These are phyloP conservation scores for Hemithea aestivaria DNA, from an alignment of 2,888 invertebrate genomes.

Conservation along the genomic window DNA sequence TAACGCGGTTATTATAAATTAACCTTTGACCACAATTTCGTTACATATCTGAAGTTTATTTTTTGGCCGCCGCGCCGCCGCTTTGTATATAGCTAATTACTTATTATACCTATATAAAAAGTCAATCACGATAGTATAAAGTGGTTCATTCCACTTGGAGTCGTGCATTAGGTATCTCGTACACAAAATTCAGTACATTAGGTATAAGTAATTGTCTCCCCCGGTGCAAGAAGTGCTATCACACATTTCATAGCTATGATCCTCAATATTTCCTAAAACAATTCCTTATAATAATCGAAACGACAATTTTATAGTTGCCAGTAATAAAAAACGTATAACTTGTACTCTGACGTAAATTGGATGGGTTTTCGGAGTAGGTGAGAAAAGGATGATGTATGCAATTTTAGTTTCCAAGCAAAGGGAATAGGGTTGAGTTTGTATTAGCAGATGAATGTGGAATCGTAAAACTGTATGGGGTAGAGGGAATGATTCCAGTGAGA, in stretches of 20 bases:
- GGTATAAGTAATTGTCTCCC: conserved; percentile 8
- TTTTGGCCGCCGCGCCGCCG: too few species aligned
- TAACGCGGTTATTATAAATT: too few species aligned
- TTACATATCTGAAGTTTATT: too few species aligned
- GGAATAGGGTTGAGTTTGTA: conserved; percentile 34
- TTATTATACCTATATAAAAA: too few species aligned
- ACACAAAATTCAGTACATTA: too few species aligned
- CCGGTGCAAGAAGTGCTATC: too few species aligned
- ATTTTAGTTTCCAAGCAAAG: conserved; percentile 30
- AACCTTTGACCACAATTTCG: too few species aligned
- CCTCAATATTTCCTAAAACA: conserved; percentile 37
- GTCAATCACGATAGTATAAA: too few species aligned
- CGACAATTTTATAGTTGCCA: conserved; percentile 61
- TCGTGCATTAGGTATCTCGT: too few species aligned
- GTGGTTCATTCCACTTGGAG: too few species aligned
- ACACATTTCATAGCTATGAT: not conserved
- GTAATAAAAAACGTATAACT: conserved; percentile 74
- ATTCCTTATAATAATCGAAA: conserved; percentile 53
- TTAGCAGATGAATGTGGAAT: conserved; percentile 22
- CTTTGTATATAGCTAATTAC: too few species aligned
- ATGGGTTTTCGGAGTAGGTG: conserved; percentile 48
- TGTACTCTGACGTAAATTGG: conserved; percentile 63
- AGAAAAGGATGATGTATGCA: conserved; percentile 40
- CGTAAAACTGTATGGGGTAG: conserved; percentile 54
- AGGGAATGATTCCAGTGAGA: conserved; percentile 29